These are phyloP conservation scores for Benthosema pterotum DNA, from an alignment of 2,797 vertebrate species.

Conservation along the genomic window DNA sequence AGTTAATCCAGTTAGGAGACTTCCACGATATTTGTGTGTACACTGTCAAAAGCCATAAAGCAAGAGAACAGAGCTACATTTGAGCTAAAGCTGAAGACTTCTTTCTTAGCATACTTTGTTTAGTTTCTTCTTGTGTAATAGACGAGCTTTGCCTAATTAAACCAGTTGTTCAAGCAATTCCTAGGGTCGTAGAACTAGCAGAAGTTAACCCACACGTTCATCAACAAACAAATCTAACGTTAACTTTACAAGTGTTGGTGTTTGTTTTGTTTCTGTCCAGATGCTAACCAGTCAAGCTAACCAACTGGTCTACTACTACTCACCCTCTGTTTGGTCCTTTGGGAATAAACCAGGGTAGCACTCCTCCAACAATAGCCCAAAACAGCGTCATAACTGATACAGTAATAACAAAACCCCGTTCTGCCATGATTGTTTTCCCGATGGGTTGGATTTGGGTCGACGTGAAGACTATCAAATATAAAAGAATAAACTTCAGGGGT, in stretches of 20 bases:
- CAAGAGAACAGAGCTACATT: no score
- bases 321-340: slow-evolving; percentile 96
- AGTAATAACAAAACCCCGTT: slow-evolving; percentile 82
- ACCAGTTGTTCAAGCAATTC: no score
- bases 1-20: background rate
- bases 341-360: slow-evolving; percentile 91
- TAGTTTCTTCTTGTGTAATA: no score
- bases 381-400: slow-evolving; percentile 92
- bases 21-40: no score
- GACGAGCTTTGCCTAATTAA: no score
- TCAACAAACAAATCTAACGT: slow-evolving; percentile 11
- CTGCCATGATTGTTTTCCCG: slow-evolving; percentile 76
- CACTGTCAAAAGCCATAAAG: no score
- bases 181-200: no score
- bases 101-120: no score
- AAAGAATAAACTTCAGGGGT: slow-evolving; percentile 23
- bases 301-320: slow-evolving; percentile 65
- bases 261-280: slow-evolving; percentile 6
- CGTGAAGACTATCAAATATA: background rate
- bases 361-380: slow-evolving; percentile 88
- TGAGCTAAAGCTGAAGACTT: no score
- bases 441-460: background rate
- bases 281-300: slow-evolving; percentile 58
- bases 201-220: no score
- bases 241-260: slow-evolving; percentile 25